Base-by-base conservation (phyloP, 2,888 invertebrate species). In the Drosophila maculinotata region DNA sequence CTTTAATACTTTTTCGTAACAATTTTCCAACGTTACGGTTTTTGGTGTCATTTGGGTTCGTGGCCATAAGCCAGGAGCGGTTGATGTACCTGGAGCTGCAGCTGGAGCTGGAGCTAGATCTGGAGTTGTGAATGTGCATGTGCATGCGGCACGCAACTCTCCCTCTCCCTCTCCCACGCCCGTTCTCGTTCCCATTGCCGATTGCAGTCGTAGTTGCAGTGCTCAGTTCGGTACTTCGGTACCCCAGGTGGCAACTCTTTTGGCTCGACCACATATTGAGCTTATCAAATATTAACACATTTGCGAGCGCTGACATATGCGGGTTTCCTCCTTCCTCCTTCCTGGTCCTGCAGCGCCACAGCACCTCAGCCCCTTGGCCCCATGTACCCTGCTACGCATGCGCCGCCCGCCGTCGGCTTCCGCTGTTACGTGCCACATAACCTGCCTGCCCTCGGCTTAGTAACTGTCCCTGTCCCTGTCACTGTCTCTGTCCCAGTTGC, bases 201-300 rank as follows among this genome's bases (percentile, higher is more conserved):
- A n/a, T 14, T 25, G 35, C 53, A 38, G 38, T 44, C 39, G 39
- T 53, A 33, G 44, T 42, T 42, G 36, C 51, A 36, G 39, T 35
- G 12, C 15, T 26, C 42, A 49, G 44, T 51, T 45, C n/a, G 20
- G 20, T 4, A n/a, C 51, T 30, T n/a, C 30, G 3, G 9, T 38
- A 39, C 60, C 56, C 69, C 56, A 69, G 69, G 63, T 69, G 68
- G 53, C 69, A 30, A 30, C 33, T 42, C 42, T 30, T 14, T 26
- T 33, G 15, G 14, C 66, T 63, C 77, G 81, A 79, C 81, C 83
- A 77, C 83, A 83, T 86, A 83, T 81, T 69, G 83, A 72, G 81
- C 77, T 80, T 84, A 88, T 87, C 74, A 87, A 87, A 88, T 88
- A 87, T 87, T 87, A 88, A 88, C 79, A 88, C 77, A 81, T 87